These are phyloP conservation scores for Macroglossus sobrinus DNA, from an alignment of 2,113 vertebrate species.

Conservation along the genomic window DNA sequence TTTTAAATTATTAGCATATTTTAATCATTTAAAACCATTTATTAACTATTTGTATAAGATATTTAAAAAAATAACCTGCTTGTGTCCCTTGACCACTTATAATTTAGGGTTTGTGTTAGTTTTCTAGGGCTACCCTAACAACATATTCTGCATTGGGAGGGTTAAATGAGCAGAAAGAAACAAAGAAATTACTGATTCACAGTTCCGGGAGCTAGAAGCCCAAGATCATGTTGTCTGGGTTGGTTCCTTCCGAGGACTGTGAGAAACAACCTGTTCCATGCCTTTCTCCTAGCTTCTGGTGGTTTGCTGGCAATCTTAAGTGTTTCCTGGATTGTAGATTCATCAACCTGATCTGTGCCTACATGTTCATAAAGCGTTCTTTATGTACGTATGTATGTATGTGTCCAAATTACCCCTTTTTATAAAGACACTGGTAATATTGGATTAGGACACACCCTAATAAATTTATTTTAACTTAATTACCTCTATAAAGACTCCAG, in stretches of 20 bases:
- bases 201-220: neutral
- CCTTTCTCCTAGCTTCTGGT: neutral
- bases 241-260: neutral
- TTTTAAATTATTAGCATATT: constrained; percentile 14
- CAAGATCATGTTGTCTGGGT: neutral
- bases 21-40: neutral
- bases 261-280: neutral
- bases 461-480: neutral
- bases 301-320: neutral
- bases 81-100: neutral
- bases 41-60: neutral
- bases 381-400: accelerated
- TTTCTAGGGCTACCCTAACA: neutral
- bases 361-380: neutral
- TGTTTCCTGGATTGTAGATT: neutral
- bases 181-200: neutral
- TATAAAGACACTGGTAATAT: neutral
- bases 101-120: neutral
- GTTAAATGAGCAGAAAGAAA: neutral
- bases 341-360: neutral
- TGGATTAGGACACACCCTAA: neutral
- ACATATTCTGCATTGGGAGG: too few species aligned
- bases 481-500: neutral
- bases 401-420: neutral
- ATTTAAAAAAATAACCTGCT: neutral